A percentile compares a stretch with the other conserved stretches of the same genome.
Conservation (phyloP, 1,140 invertebrate species). For the Drosophila bocki region DNA sequence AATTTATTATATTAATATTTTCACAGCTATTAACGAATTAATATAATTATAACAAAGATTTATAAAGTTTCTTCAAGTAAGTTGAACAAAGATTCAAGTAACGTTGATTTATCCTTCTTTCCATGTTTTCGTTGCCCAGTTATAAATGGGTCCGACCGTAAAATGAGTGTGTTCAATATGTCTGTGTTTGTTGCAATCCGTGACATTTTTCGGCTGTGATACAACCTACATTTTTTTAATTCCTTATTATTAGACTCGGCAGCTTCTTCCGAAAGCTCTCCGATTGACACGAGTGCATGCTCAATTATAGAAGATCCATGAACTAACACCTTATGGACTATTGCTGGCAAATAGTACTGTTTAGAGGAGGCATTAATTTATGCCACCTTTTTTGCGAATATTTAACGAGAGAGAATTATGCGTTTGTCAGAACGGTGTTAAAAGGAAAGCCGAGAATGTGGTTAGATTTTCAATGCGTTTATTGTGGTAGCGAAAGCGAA, state of each 20-base stretch:
- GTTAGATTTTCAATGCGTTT: no score
- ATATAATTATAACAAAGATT: slow-evolving; percentile 5
- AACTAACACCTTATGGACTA: not conserved
- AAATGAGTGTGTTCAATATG: not conserved
- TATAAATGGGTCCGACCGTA: not conserved
- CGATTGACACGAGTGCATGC: not conserved
- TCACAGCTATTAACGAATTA: slow-evolving; percentile 1
- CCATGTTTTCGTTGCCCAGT: not conserved
- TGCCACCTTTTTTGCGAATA: no score
- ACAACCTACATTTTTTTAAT: slow-evolving; percentile 1
- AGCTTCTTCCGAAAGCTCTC: not conserved
- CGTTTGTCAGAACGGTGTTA: no score
- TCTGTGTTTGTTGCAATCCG: not conserved
- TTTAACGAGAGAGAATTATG: no score
- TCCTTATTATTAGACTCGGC: not conserved
- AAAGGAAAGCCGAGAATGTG: no score
- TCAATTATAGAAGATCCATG: not conserved
- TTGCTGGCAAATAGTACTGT: not conserved
- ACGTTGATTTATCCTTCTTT: not conserved
- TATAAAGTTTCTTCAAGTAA: not conserved
- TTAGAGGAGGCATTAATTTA: no score
- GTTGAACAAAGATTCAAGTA: not conserved
- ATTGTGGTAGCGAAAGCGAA: no score
- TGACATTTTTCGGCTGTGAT: not conserved
- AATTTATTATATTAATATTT: not conserved